phyloP scores from a whole-genome alignment of 2,797 vertebrate genomes.

The Sciurus vulgaris region DNA sequence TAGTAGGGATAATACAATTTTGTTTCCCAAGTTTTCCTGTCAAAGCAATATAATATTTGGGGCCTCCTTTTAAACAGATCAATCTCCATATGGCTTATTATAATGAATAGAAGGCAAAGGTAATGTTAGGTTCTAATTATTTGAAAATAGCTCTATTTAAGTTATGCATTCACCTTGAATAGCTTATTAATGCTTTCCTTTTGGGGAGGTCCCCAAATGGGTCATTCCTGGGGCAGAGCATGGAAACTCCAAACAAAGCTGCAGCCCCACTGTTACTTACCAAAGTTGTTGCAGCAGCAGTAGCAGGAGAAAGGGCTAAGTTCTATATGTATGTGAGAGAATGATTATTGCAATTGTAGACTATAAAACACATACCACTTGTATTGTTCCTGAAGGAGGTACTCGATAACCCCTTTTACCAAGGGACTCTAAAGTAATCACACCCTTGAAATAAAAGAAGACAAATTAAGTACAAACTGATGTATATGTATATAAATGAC shows the following conservation, averaged over 20 bases:
- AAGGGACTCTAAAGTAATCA: conserved; percentile 98
- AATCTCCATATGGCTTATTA: conserved; percentile 29
- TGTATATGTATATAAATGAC: conserved; percentile 31
- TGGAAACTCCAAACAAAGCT: conserved; percentile 80
- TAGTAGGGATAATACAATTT: neutral
- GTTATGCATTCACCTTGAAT: conserved; percentile 73
- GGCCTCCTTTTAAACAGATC: conserved; percentile 54
- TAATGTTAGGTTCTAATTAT: conserved; percentile 40
- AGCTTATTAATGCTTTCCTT: conserved; percentile 80
- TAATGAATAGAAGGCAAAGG: conserved; percentile 56
- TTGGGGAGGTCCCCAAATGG: conserved; percentile 77
- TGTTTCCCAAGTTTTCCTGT: conserved; percentile 25
- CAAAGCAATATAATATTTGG: conserved; percentile 43
- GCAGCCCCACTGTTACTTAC: conserved; percentile 83
- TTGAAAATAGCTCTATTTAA: conserved; percentile 46
- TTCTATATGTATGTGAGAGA: conserved; percentile 82
- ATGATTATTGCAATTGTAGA: conserved; percentile 83
- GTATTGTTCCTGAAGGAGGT: conserved; percentile 99
- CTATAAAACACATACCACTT: conserved; percentile 95
- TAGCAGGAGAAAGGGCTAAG: conserved; percentile 84
- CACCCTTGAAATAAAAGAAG: conserved; percentile 91
- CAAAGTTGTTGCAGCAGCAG: conserved; percentile 81
- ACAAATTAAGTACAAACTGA: conserved; percentile 77
- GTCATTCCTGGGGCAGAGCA: conserved; percentile 81
- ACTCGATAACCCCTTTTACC: conserved; percentile 99